Evolutionary conservation across 2,113 vertebrate species (phyloP).

Genomic region (Sylvilagus bachmani): DNA sequence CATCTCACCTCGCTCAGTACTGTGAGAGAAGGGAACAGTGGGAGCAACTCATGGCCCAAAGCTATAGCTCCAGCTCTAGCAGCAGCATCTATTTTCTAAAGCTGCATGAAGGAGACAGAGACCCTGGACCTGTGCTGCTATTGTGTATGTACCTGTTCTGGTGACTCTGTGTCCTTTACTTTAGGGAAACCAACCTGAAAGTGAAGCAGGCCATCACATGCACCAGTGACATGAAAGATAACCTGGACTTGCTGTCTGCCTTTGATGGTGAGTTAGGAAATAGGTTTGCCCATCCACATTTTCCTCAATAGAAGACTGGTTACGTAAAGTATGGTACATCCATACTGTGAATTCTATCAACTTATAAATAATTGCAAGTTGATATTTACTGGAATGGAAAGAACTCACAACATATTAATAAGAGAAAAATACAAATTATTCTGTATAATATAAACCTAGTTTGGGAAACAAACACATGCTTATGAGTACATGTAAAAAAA

Average conservation of each 20-base stretch:
- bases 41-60: neutral
- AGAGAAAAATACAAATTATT: neutral
- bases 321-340: neutral
- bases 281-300: neutral
- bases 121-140: neutral
- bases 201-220: conserved; percentile 95
- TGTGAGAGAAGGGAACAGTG: neutral
- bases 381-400: conserved; percentile 47
- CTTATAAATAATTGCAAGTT: conserved; percentile 35
- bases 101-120: neutral
- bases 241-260: conserved; percentile 87
- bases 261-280: conserved; percentile 92
- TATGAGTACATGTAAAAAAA: conserved; percentile 50
- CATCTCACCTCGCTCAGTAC: neutral
- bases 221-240: conserved; percentile 92
- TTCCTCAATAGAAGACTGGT: conserved; percentile 9
- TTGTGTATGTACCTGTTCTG: neutral
- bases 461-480: conserved; percentile 39
- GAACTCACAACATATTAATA: conserved; percentile 19
- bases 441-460: neutral
- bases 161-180: conserved; percentile 44
- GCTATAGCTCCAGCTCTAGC: neutral
- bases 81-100: conserved; percentile 56
- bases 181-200: conserved; percentile 98
- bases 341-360: conserved; percentile 5